phyloP scores from a whole-genome alignment of 2,888 invertebrate species.

The Pyrrhia umbra region DNA sequence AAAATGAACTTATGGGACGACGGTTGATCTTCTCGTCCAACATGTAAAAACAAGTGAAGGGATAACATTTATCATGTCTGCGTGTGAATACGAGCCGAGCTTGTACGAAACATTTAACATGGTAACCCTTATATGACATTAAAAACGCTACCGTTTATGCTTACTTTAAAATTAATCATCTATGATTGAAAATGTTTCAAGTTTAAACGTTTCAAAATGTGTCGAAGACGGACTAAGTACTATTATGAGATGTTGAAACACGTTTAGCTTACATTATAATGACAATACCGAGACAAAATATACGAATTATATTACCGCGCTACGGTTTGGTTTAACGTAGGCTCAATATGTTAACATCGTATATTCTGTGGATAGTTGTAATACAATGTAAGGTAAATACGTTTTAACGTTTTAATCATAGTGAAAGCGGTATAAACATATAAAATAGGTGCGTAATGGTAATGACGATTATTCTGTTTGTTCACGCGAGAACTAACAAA shows the following conservation, averaged over 20 bases:
- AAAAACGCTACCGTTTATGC: slow-evolving; percentile 61
- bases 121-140: slow-evolving; percentile 61
- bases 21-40: slow-evolving; percentile 60
- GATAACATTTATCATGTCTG: slow-evolving; percentile 58
- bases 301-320: slow-evolving; percentile 4
- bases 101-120: slow-evolving; percentile 62
- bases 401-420: slow-evolving; percentile 43
- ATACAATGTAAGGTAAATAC: slow-evolving; percentile 46
- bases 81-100: slow-evolving; percentile 50
- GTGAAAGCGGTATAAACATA: slow-evolving; percentile 66
- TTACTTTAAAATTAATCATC: slow-evolving; percentile 62
- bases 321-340: neutral
- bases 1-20: slow-evolving; percentile 76
- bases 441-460: slow-evolving; percentile 64
- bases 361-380: slow-evolving; percentile 14
- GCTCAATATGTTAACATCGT: slow-evolving; percentile 14
- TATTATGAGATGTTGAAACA: slow-evolving; percentile 50
- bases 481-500: slow-evolving; percentile 59
- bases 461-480: slow-evolving; percentile 43
- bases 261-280: slow-evolving; percentile 51
- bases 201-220: slow-evolving; percentile 56
- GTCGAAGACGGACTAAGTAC: slow-evolving; percentile 61
- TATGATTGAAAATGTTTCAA: slow-evolving; percentile 51
- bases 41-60: slow-evolving; percentile 60
- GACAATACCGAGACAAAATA: slow-evolving; percentile 4